These are phyloP conservation scores for Catostylus mosaicus DNA, from an alignment of 30 jellyfish, hydroid and myxozoan genomes.

Conservation along the genomic window DNA sequence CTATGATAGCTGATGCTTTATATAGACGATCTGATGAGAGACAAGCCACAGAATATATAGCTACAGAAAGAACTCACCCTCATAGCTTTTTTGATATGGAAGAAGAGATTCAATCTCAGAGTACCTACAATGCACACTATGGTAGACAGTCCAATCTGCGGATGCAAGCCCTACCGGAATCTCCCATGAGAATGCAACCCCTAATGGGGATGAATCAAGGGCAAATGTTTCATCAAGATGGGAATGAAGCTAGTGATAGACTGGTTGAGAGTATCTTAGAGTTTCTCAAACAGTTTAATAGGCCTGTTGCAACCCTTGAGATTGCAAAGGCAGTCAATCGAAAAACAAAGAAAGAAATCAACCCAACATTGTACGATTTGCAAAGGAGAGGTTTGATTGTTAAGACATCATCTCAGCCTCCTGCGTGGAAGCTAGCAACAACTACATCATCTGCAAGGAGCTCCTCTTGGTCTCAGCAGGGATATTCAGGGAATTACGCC, in stretches of 20 bases:
- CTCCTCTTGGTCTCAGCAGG: neutral
- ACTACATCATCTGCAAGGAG: neutral
- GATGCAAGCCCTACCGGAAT: neutral
- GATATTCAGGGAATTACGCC: neutral
- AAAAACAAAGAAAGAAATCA: slow-evolving; percentile 50
- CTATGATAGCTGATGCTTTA: slow-evolving; percentile 16
- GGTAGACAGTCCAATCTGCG: slow-evolving; percentile 3
- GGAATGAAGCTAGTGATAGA: slow-evolving; percentile 12
- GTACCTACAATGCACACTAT: no score
- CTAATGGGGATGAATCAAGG: neutral
- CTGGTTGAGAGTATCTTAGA: slow-evolving; percentile 38
- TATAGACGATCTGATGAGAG: slow-evolving; percentile 17
- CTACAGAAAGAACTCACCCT: neutral
- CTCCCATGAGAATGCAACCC: neutral
- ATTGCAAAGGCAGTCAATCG: slow-evolving; percentile 53
- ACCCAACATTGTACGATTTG: slow-evolving; percentile 66
- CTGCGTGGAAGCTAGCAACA: slow-evolving; percentile 73
- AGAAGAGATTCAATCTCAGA: neutral
- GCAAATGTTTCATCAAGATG: neutral
- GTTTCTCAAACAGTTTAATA: slow-evolving; percentile 35
- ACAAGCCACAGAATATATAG: neutral
- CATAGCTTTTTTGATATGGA: neutral
- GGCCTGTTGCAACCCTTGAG: slow-evolving; percentile 90
- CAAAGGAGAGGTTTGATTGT: slow-evolving; percentile 53
- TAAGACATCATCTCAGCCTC: slow-evolving; percentile 58